These are phyloP conservation scores for Zaprionus ornatus DNA, from an alignment of 1,140 invertebrate genomes.

Conservation along the genomic window DNA sequence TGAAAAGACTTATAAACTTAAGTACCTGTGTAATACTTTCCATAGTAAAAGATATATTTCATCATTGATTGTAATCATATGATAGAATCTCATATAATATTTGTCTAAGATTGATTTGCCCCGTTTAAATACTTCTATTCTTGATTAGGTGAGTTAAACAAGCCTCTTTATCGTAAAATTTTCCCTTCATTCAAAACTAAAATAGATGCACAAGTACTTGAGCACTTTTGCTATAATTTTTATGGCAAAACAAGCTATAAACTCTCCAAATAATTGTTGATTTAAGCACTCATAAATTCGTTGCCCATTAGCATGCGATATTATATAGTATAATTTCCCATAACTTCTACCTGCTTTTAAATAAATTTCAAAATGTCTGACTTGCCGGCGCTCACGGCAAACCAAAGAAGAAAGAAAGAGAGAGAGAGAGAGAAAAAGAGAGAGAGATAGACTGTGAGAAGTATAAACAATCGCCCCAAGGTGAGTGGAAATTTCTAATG, in stretches of 20 bases:
- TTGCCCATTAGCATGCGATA: neutral
- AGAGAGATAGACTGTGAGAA: neutral
- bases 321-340: neutral
- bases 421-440: neutral
- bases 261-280: neutral
- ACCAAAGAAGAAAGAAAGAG: neutral
- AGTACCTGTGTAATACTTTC: neutral
- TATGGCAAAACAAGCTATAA: neutral
- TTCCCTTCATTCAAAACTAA: neutral
- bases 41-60: neutral
- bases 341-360: neutral
- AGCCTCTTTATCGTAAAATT: neutral
- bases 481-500: slow-evolving; percentile 10
- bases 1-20: neutral
- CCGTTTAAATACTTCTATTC: neutral
- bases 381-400: slow-evolving; percentile 18
- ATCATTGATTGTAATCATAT: no score
- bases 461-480: slow-evolving; percentile 25
- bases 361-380: slow-evolving; percentile 10
- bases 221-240: neutral
- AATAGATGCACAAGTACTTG: neutral
- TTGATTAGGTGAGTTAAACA: neutral
- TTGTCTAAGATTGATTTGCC: neutral
- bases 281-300: slow-evolving; percentile 2
- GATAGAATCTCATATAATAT: neutral